Conservation (phyloP, 2,888 invertebrate species). For the Rotaria macrura region DNA sequence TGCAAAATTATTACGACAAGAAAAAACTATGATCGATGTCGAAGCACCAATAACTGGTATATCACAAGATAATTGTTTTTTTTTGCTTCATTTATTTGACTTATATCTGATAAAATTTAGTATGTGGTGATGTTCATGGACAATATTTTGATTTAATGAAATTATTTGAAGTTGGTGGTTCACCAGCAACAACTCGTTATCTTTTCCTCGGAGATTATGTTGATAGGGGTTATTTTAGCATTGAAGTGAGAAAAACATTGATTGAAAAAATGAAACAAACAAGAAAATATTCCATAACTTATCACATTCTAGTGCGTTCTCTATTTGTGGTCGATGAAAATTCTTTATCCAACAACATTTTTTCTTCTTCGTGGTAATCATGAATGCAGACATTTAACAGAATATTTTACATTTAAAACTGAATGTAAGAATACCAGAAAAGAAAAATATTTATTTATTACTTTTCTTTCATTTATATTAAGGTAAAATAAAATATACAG, state of each 20-base stretch:
- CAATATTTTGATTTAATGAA: conserved; percentile 99
- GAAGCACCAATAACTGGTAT: conserved; percentile 89
- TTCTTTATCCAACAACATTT: conserved; percentile 91
- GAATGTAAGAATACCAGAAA: conserved; percentile 64
- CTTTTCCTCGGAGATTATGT: conserved; percentile 99
- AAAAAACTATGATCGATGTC: conserved; percentile 99
- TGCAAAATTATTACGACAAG: conserved; percentile 71
- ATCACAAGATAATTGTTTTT: too few relatives aligned
- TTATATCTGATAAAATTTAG: conserved; percentile 54
- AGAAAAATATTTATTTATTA: neutral
- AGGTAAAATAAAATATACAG: conserved; percentile 99
- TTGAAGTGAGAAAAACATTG: conserved; percentile 60
- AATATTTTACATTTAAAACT: conserved; percentile 99
- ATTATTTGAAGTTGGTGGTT: conserved; percentile 96
- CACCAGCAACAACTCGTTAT: conserved; percentile 94
- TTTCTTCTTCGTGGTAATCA: conserved; percentile 98
- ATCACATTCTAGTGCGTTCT: conserved; percentile 70
- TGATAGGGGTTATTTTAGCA: conserved; percentile 99
- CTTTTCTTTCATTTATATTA: conserved; percentile 37
- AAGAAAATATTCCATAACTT: too few relatives aligned
- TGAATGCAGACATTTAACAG: conserved; percentile 99
- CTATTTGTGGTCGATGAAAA: conserved; percentile 98
- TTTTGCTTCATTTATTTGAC: neutral
- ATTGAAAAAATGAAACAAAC: too few relatives aligned
- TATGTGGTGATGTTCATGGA: conserved; percentile 99